Evolutionary conservation across 2,888 invertebrate genomes (phyloP).

Genomic region (Pollenia angustigena): DNA sequence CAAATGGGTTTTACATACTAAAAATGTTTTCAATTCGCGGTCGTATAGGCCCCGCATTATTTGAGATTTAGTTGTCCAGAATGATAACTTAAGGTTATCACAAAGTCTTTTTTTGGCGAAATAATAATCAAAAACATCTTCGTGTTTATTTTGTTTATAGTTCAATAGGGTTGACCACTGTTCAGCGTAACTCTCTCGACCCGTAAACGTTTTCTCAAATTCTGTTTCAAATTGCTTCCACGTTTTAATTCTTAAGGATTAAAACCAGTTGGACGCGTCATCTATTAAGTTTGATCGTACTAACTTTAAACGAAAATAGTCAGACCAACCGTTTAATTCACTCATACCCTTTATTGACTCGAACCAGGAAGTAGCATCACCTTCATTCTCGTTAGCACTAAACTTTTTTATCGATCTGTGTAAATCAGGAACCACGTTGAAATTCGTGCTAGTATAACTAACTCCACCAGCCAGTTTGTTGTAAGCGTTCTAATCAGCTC

Average conservation of each 20-base stretch:
- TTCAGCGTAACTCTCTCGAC: constrained; percentile 19
- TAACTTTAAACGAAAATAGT: constrained; percentile 27
- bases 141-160: constrained; percentile 36
- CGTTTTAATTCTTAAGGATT: too few species aligned
- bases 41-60: constrained; percentile 29
- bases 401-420: constrained; percentile 13
- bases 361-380: too few species aligned
- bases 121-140: constrained; percentile 48
- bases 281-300: constrained; percentile 36
- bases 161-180: constrained; percentile 37
- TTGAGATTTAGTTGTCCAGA: constrained; percentile 9
- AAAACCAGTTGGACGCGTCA: too few species aligned
- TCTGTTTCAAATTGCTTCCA: constrained; percentile 25
- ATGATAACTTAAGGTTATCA: constrained; percentile 32
- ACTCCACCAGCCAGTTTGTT: neutral
- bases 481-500: neutral
- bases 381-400: neutral
- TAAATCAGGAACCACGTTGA: constrained; percentile 6
- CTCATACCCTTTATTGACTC: too few species aligned
- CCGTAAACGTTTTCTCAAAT: constrained; percentile 9
- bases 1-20: neutral
- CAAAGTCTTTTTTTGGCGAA: constrained; percentile 40
- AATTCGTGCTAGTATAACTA: neutral
- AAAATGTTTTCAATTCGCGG: constrained; percentile 22
- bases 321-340: neutral